phyloP scores from a whole-genome alignment of 2,888 invertebrate genomes.

The Lasioglossum zephyrum region DNA sequence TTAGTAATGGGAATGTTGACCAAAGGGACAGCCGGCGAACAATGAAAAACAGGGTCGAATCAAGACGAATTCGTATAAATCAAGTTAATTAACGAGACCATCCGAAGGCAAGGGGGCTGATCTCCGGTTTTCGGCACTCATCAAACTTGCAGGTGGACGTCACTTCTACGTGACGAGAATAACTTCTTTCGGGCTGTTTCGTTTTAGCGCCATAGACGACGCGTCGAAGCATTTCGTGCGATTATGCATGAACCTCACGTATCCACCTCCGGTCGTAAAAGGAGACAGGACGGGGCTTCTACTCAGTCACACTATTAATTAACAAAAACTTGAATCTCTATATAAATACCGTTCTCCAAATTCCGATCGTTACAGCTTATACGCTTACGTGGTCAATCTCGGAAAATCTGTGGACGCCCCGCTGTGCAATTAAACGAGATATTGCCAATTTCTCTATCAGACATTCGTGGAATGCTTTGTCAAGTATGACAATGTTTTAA shows the following conservation, averaged over 20 bases:
- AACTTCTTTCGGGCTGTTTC: slow-evolving; percentile 34
- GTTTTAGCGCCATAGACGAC: slow-evolving; percentile 59
- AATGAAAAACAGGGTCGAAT: neutral
- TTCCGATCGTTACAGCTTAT: slow-evolving; percentile 10
- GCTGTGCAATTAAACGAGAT: neutral
- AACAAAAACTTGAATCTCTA: slow-evolving; percentile 56
- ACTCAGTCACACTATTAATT: slow-evolving; percentile 60
- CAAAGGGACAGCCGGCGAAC: neutral
- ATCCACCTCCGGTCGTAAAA: slow-evolving; percentile 66
- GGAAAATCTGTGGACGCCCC: neutral
- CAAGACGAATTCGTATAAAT: slow-evolving; percentile 24
- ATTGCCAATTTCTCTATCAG: neutral
- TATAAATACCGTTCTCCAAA: slow-evolving; percentile 46
- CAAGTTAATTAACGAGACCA: slow-evolving; percentile 40
- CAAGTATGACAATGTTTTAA: neutral
- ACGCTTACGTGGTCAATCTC: neutral
- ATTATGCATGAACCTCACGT: slow-evolving; percentile 64
- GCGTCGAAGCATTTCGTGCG: slow-evolving; percentile 50
- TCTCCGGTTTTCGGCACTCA: slow-evolving; percentile 48
- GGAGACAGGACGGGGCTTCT: slow-evolving; percentile 65
- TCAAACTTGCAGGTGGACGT: slow-evolving; percentile 57
- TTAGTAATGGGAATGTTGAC: neutral
- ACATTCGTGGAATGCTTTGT: neutral
- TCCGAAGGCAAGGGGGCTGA: neutral
- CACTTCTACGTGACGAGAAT: slow-evolving; percentile 64